phyloP scores from a whole-genome alignment of 2,797 vertebrate genomes.

The Leucoraja ocellata region DNA sequence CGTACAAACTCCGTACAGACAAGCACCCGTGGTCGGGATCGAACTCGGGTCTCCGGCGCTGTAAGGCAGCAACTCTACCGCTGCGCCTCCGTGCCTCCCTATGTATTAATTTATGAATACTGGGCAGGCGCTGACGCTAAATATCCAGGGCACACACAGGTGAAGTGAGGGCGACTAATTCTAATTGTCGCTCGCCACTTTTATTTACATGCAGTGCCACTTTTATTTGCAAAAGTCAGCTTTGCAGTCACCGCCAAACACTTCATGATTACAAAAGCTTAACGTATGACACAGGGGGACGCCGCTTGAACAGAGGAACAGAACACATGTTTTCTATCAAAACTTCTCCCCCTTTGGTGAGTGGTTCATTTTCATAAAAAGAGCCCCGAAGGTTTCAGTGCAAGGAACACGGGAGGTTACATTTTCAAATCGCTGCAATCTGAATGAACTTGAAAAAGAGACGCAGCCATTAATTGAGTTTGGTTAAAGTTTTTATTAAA shows the following conservation, averaged over 20 bases:
- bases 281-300: background rate
- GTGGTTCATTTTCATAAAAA: constrained; percentile 10
- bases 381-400: constrained; percentile 29
- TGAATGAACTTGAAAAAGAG: constrained; percentile 19
- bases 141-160: background rate
- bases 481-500: constrained; percentile 38
- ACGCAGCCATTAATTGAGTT: background rate
- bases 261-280: background rate
- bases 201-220: background rate
- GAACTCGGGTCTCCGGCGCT: too few relatives aligned
- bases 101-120: too few relatives aligned
- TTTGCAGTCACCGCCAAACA: background rate
- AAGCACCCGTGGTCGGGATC: too few relatives aligned
- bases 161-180: background rate
- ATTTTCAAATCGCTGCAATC: constrained; percentile 36
- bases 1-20: too few relatives aligned
- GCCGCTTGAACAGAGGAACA: background rate
- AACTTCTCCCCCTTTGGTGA: background rate
- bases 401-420: constrained; percentile 32
- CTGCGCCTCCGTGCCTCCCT: too few relatives aligned
- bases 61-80: too few relatives aligned
- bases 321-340: constrained; percentile 28
- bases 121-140: background rate
- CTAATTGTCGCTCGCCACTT: background rate
- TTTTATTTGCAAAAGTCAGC: background rate